Evolutionary conservation across 2,888 invertebrate genomes (phyloP).

Genomic region (Metellina segmentata): DNA sequence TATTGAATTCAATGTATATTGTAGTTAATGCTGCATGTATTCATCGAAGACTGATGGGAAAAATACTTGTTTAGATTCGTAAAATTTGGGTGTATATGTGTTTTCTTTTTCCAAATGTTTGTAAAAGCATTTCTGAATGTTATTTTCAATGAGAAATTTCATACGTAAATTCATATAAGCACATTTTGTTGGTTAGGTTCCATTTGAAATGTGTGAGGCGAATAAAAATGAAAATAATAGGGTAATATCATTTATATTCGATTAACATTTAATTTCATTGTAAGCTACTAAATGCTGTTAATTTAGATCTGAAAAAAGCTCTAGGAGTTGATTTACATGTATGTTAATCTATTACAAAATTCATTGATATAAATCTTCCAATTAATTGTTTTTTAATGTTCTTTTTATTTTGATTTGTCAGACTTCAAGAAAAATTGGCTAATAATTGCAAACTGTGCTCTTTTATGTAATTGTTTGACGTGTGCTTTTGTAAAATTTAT

Average conservation of each 20-base stretch:
- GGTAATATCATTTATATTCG: background rate
- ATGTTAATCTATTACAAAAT: background rate
- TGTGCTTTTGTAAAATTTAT: slow-evolving; percentile 31
- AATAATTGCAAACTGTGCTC: background rate
- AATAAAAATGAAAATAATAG: background rate
- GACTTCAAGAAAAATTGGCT: background rate
- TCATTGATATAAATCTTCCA: background rate
- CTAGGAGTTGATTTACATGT: background rate
- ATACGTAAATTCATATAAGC: background rate
- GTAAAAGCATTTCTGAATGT: background rate
- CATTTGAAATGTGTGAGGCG: background rate
- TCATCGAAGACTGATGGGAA: background rate
- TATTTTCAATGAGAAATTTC: background rate
- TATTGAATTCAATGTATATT: slow-evolving; percentile 1
- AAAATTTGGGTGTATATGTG: background rate
- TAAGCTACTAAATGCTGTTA: background rate
- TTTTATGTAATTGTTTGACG: background rate
- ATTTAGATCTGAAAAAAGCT: background rate
- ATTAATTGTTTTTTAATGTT: background rate
- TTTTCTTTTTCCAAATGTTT: background rate
- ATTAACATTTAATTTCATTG: background rate
- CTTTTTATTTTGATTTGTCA: background rate
- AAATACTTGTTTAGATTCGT: background rate
- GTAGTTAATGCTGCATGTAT: slow-evolving; percentile 2
- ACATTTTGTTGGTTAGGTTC: background rate